Evolutionary conservation across 2,113 vertebrate species (phyloP).

Genomic region (Pteronura brasiliensis): DNA sequence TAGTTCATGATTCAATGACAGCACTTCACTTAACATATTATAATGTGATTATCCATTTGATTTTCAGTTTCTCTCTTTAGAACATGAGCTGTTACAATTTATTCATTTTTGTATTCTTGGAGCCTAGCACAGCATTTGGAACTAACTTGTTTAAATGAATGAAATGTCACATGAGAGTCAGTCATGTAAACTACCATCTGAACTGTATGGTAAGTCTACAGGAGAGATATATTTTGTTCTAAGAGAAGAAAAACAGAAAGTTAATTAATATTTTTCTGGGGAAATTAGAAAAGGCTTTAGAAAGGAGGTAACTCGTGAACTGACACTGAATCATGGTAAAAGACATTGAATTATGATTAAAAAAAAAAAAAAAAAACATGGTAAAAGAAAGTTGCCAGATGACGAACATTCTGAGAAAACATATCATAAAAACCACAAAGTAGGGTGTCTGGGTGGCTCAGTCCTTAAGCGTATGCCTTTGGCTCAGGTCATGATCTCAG

Average conservation of each 20-base stretch:
- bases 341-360: not conserved
- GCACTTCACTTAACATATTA: not conserved
- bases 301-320: not conserved
- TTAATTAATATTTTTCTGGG: constrained; percentile 24
- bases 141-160: constrained; percentile 36
- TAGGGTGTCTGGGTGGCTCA: too few relatives aligned
- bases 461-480: too few relatives aligned
- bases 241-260: constrained; percentile 10
- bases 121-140: not conserved
- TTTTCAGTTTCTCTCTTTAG: constrained; percentile 32
- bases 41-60: not conserved
- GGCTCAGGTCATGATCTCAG: too few relatives aligned
- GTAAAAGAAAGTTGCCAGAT: not conserved
- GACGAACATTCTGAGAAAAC: not conserved
- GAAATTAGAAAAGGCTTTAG: not conserved
- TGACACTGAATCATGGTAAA: not conserved
- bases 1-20: not conserved
- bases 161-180: not conserved
- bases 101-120: constrained; percentile 8
- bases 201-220: not conserved
- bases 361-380: not conserved
- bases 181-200: not conserved
- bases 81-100: not conserved
- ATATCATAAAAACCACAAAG: not conserved
- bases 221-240: not conserved